A percentile compares a stretch with the other conserved stretches of the same genome.
Conservation (phyloP, 2,888 invertebrate genomes). For the Penaeus monodon region DNA sequence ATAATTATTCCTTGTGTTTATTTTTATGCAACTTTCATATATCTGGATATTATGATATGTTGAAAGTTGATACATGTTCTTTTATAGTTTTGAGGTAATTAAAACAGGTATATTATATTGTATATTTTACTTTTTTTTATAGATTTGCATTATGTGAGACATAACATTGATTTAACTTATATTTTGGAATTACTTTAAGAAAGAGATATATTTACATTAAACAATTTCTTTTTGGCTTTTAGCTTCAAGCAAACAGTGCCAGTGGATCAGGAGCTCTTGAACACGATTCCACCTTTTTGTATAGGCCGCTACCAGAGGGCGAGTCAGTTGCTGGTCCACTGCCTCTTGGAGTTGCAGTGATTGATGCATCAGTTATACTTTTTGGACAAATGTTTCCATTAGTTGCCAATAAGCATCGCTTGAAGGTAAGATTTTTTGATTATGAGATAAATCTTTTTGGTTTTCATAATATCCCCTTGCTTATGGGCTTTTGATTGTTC, state of each 20-base stretch:
- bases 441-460: background rate
- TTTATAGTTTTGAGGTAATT: too few relatives aligned
- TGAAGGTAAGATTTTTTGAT: slow-evolving; percentile 69
- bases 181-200: too few relatives aligned
- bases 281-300: slow-evolving; percentile 94
- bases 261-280: slow-evolving; percentile 96
- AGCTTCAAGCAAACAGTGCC: slow-evolving; percentile 94
- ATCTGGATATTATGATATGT: background rate
- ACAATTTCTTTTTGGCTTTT: slow-evolving; percentile 67
- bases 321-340: slow-evolving; percentile 81
- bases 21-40: background rate
- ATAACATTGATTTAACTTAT: too few relatives aligned
- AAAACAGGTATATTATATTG: too few relatives aligned
- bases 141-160: too few relatives aligned
- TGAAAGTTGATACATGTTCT: background rate
- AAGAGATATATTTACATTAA: background rate
- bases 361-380: slow-evolving; percentile 91
- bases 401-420: slow-evolving; percentile 94
- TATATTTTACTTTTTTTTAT: too few relatives aligned
- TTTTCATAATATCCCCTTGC: background rate
- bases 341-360: slow-evolving; percentile 94
- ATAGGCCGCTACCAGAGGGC: slow-evolving; percentile 76
- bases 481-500: background rate
- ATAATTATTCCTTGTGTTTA: background rate
- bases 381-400: slow-evolving; percentile 95